These are phyloP conservation scores for Parnassius mnemosyne DNA, from an alignment of 2,888 invertebrate species.

Conservation along the genomic window DNA sequence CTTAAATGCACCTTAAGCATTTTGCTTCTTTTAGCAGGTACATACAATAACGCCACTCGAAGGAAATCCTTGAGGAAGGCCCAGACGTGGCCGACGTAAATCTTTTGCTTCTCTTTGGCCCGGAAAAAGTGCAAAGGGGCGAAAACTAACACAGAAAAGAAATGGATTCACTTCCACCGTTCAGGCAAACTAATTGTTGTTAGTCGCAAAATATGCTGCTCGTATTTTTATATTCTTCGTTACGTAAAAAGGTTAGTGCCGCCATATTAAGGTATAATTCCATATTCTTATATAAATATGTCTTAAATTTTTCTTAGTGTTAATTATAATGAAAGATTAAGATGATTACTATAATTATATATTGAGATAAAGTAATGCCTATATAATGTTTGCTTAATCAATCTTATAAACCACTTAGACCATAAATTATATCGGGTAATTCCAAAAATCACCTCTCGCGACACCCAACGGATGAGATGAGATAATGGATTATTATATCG, in stretches of 20 bases:
- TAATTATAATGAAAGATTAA: too few relatives aligned
- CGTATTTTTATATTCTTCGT: conserved; percentile 12
- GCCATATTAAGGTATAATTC: too few relatives aligned
- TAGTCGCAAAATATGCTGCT: conserved; percentile 31
- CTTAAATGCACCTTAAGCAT: conserved; percentile 20
- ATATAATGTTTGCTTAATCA: not conserved
- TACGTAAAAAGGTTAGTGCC: too few relatives aligned
- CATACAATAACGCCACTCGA: conserved; percentile 32
- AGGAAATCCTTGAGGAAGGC: conserved; percentile 47
- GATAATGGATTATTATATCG: too few relatives aligned
- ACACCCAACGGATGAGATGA: too few relatives aligned
- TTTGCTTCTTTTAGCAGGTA: conserved; percentile 27
- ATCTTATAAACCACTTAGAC: too few relatives aligned
- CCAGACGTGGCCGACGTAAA: conserved; percentile 61
- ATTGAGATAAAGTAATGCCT: too few relatives aligned
- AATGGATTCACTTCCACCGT: conserved; percentile 54
- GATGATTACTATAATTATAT: too few relatives aligned
- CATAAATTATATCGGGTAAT: too few relatives aligned
- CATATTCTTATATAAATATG: too few relatives aligned
- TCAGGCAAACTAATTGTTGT: conserved; percentile 66
- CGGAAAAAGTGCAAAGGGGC: conserved; percentile 65
- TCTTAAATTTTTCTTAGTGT: too few relatives aligned
- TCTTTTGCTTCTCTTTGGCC: conserved; percentile 63
- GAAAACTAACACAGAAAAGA: conserved; percentile 68
- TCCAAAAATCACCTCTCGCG: too few relatives aligned